These are phyloP conservation scores for Hemibagrus guttatus DNA, from an alignment of 2,797 vertebrate species.

Conservation along the genomic window DNA sequence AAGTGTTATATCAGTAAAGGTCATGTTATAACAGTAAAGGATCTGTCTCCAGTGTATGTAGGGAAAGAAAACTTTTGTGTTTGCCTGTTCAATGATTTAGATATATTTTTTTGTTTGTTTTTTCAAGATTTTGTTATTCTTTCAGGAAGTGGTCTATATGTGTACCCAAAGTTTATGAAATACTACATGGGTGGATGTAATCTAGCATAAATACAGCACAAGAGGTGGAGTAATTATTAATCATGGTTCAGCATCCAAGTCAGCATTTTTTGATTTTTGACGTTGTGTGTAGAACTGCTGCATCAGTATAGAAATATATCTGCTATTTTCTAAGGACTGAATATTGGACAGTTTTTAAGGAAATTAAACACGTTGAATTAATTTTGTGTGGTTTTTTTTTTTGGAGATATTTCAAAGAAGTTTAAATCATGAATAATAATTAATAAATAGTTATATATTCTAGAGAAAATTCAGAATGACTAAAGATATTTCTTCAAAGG, in stretches of 20 bases:
- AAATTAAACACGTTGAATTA: conserved; percentile 6
- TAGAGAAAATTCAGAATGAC: neutral
- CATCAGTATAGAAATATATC: neutral
- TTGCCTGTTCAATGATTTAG: neutral
- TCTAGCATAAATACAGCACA: neutral
- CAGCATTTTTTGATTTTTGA: neutral
- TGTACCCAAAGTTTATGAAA: neutral
- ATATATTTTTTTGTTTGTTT: neutral
- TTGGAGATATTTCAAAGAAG: neutral
- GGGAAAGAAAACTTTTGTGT: neutral
- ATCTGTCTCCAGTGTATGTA: neutral
- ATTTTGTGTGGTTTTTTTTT: conserved; percentile 15
- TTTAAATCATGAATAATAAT: neutral
- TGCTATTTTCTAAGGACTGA: conserved; percentile 4
- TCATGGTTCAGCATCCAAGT: neutral
- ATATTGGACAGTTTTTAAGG: conserved; percentile 7
- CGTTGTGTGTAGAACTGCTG: neutral
- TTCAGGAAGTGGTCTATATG: neutral
- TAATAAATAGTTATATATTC: neutral
- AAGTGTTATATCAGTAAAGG: neutral
- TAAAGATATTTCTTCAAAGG: neutral
- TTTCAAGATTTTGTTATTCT: neutral
- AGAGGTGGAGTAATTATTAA: neutral
- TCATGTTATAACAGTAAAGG: neutral
- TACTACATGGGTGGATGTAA: neutral